These are phyloP conservation scores for Neomonachus schauinslandi DNA, from an alignment of 2,113 vertebrate species.

Conservation along the genomic window DNA sequence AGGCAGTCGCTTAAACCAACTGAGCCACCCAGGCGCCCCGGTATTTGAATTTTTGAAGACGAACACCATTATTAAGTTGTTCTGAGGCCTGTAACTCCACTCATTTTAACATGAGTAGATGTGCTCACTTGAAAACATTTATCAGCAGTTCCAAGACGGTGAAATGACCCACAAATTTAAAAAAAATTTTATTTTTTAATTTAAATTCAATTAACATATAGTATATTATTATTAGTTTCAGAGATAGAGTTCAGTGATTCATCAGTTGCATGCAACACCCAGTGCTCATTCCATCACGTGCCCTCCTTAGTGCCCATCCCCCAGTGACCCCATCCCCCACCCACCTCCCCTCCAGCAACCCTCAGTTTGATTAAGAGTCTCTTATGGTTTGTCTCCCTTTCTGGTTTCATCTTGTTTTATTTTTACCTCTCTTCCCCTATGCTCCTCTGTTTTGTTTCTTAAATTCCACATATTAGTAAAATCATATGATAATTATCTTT, in stretches of 20 bases:
- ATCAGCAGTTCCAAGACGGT: neutral
- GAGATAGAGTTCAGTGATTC: neutral
- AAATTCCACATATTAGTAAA: neutral
- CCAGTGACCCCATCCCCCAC: neutral
- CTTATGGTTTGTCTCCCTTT: neutral
- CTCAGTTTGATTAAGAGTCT: neutral
- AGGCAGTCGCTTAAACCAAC: too few relatives aligned
- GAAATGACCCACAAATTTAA: neutral
- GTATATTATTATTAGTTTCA: neutral
- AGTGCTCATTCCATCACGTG: neutral
- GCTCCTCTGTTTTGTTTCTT: neutral
- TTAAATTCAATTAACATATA: neutral
- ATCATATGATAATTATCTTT: neutral
- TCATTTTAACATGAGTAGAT: neutral
- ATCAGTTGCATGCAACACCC: neutral
- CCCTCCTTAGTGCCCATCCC: neutral
- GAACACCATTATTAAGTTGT: neutral
- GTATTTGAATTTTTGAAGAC: neutral
- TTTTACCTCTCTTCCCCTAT: neutral
- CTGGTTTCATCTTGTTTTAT: neutral
- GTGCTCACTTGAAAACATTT: neutral
- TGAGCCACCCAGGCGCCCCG: too few relatives aligned
- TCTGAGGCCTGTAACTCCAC: neutral
- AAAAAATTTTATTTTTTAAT: neutral
- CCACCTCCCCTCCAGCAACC: neutral